A percentile compares a stretch with the other conserved stretches of the same genome.
phyloP scores from a whole-genome alignment of 2,797 vertebrate species.

The Craterocephalus amniculus region DNA sequence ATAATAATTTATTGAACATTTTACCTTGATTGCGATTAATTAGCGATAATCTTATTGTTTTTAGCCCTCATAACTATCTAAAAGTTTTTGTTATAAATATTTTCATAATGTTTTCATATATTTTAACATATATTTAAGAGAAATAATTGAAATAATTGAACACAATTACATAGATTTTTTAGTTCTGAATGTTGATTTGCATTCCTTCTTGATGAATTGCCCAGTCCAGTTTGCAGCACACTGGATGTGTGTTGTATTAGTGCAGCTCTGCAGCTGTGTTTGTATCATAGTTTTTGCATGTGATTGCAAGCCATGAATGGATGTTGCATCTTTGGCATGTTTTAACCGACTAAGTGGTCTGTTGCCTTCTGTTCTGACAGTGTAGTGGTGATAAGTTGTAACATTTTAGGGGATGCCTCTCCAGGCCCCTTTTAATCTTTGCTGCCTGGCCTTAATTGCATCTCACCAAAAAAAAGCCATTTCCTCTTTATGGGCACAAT shows the following conservation, averaged over 20 bases:
- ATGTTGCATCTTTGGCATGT: slow-evolving; percentile 1
- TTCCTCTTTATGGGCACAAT: background rate
- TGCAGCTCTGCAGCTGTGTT: background rate
- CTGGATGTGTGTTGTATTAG: background rate
- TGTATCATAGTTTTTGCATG: background rate
- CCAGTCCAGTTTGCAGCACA: too few relatives aligned
- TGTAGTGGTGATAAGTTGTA: background rate
- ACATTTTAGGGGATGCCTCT: background rate
- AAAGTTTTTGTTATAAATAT: too few relatives aligned
- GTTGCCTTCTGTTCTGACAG: background rate
- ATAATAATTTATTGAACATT: too few relatives aligned
- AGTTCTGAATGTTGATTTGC: too few relatives aligned
- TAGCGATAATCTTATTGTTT: too few relatives aligned
- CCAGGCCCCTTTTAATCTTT: background rate
- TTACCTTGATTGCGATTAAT: too few relatives aligned
- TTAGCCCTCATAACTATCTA: too few relatives aligned
- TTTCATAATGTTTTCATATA: too few relatives aligned
- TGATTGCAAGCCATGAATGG: background rate
- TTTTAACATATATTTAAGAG: too few relatives aligned
- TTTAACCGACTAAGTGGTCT: background rate
- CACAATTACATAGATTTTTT: too few relatives aligned
- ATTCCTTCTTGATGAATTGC: too few relatives aligned
- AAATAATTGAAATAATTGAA: too few relatives aligned
- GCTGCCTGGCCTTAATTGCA: background rate
- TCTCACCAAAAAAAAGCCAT: background rate